Evolutionary conservation across 2,888 invertebrate species (phyloP), one percentile per base, ranked within the genome.

Genomic region (Anaspis maculata): DNA sequence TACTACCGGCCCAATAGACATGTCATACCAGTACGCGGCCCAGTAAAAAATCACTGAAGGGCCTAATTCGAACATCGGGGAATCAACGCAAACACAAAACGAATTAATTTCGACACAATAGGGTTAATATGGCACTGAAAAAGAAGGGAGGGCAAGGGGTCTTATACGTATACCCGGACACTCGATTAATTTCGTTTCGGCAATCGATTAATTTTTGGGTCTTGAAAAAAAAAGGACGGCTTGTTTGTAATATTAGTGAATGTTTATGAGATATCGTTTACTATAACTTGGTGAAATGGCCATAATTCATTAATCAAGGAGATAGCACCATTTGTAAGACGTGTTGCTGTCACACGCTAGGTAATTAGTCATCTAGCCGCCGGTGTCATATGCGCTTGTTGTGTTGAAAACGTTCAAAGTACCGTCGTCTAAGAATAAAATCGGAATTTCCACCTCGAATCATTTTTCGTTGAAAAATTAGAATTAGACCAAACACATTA

Each of bases 1-100:
- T 44, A 46, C 49, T 48, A 51, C 52, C 49, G 51, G 51, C 44
- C 39, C 48, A 51, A 58, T 58, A 43, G 52, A 58, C 57, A 57
- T 54, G 57, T 58, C 56, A 58, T 52, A 35, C 40, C 37, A 44
- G n/a, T n/a, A n/a, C n/a, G n/a, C n/a, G n/a, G 37, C 44, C 52
- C 41, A 37, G 30, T 44, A 41, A 46, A 50, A 44, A 50, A 46
- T 44, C 49, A 39, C 30, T 45, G 38, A 32, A 41, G 41, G 42
- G 42, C 36, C 41, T 42, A 47, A 47, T 47, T 46, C 42, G 33
- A 16, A 24, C 44, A 37, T 42, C 39, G 32, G 15, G n/a, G n/a
- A n/a, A n/a, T n/a, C n/a, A n/a, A n/a, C n/a, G n/a, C n/a, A n/a
- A 15, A 30, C 37, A 34, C n/a, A 43, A 42, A 37, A 31, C 32